These are phyloP conservation scores for Proisotoma minuta DNA, from an alignment of 2,888 invertebrate species.

Conservation along the genomic window DNA sequence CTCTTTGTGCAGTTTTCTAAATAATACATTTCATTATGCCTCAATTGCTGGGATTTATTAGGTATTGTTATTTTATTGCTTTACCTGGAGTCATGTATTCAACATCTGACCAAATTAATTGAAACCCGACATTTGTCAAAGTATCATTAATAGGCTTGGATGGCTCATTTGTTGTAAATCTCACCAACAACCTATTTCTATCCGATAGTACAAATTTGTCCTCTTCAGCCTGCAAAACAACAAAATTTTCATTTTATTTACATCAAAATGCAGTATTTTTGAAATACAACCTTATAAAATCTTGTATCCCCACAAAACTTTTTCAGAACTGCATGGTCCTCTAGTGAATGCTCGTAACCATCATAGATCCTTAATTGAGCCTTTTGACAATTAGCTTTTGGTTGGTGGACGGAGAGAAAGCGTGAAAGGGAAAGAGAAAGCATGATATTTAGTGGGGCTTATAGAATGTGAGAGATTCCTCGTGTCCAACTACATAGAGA, in stretches of 20 bases:
- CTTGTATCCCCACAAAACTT: conserved; percentile 52
- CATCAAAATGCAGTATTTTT: not conserved
- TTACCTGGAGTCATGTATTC: conserved; percentile 47
- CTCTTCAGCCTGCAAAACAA: conserved; percentile 48
- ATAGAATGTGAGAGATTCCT: not conserved
- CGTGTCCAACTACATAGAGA: not conserved
- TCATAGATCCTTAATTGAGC: conserved; percentile 52
- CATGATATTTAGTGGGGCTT: not conserved
- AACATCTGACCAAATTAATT: conserved; percentile 46
- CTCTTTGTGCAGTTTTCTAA: conserved; percentile 47
- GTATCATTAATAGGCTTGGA: conserved; percentile 41
- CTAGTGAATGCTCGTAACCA: conserved; percentile 49
- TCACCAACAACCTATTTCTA: conserved; percentile 50
- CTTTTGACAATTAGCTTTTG: conserved; percentile 52
- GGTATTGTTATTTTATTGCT: conserved; percentile 9
- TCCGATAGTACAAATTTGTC: conserved; percentile 51
- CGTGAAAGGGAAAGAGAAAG: not conserved
- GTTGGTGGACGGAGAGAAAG: conserved; percentile 29
- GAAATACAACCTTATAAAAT: conserved; percentile 50
- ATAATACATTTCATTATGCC: no score
- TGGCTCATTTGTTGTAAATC: conserved; percentile 47
- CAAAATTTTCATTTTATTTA: not conserved
- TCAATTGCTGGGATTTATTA: no score
- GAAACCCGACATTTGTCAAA: conserved; percentile 37
- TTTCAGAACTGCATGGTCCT: conserved; percentile 46